These are phyloP conservation scores for Diadema setosum DNA, from an alignment of 35 echinoderm and acorn worm genomes.

Conservation along the genomic window DNA sequence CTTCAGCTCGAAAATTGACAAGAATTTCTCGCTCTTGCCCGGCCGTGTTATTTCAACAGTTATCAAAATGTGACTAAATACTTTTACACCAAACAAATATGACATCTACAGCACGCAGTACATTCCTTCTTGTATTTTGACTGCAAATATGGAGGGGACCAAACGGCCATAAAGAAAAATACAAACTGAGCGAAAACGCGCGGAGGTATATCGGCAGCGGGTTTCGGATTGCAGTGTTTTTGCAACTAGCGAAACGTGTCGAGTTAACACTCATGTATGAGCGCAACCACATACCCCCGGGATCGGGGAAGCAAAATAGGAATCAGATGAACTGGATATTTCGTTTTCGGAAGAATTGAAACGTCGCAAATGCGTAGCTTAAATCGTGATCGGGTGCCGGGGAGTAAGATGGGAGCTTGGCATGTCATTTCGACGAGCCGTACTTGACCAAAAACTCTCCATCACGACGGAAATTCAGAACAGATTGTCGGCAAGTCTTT, in stretches of 20 bases:
- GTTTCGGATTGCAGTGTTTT: not conserved
- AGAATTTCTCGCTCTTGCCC: too few species aligned
- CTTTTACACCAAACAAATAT: not conserved
- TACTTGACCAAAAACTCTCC: not conserved
- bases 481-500: not conserved
- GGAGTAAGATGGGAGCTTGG: not conserved
- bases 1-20: too few species aligned
- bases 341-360: not conserved
- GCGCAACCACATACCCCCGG: too few species aligned
- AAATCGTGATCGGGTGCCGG: too few species aligned
- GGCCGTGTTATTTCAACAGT: too few species aligned
- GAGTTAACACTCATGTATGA: too few species aligned
- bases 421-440: not conserved
- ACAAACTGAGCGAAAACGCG: not conserved
- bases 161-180: not conserved
- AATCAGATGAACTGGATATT: not conserved
- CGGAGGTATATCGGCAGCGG: not conserved
- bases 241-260: not conserved
- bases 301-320: not conserved
- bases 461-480: not conserved
- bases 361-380: too few species aligned
- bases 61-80: too few species aligned
- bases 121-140: not conserved
- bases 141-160: not conserved
- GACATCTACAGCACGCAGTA: not conserved